These are phyloP conservation scores for Drosophila suboccidentalis DNA, from an alignment of 2,888 invertebrate genomes.

Conservation along the genomic window DNA sequence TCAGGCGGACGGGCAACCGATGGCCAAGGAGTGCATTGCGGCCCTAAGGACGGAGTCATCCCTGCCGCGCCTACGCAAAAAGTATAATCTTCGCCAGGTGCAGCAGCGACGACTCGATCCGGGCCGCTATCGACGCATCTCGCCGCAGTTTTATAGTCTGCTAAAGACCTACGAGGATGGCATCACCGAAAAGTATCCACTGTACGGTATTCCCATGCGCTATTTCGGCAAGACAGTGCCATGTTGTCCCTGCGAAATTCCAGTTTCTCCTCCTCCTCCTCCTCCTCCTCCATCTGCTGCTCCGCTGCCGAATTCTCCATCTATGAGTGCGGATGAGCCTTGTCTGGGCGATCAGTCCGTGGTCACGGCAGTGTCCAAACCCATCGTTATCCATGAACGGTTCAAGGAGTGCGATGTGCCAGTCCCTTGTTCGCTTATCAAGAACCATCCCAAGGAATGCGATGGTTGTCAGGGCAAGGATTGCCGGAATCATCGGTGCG, in stretches of 20 bases:
- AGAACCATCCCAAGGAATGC: too few species aligned
- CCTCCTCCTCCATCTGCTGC: not conserved
- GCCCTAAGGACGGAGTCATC: conserved; percentile 32
- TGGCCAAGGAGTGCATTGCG: conserved; percentile 49
- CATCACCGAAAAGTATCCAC: conserved; percentile 56
- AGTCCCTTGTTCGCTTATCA: too few species aligned
- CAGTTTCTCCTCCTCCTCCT: not conserved
- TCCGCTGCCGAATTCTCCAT: not conserved
- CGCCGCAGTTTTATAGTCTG: conserved; percentile 73
- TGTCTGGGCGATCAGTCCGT: conserved; percentile 52
- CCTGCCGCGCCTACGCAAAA: conserved; percentile 44
- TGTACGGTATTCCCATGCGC: conserved; percentile 60
- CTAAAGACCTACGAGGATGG: conserved; percentile 67
- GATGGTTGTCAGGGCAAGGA: not conserved
- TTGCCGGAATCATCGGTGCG: not conserved
- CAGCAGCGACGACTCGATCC: conserved; percentile 61
- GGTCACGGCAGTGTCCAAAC: not conserved
- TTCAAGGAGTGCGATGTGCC: not conserved
- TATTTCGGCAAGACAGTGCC: conserved; percentile 25
- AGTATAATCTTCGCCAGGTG: conserved; percentile 41
- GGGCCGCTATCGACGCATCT: conserved; percentile 68
- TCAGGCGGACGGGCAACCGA: conserved; percentile 65
- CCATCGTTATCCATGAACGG: not conserved
- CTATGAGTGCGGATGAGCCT: too few species aligned
- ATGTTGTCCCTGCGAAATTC: conserved; percentile 40